A percentile compares a stretch with the other conserved stretches of the same genome.
Conservation (phyloP, 2,113 vertebrate species). For the Vulpes vulpes region DNA sequence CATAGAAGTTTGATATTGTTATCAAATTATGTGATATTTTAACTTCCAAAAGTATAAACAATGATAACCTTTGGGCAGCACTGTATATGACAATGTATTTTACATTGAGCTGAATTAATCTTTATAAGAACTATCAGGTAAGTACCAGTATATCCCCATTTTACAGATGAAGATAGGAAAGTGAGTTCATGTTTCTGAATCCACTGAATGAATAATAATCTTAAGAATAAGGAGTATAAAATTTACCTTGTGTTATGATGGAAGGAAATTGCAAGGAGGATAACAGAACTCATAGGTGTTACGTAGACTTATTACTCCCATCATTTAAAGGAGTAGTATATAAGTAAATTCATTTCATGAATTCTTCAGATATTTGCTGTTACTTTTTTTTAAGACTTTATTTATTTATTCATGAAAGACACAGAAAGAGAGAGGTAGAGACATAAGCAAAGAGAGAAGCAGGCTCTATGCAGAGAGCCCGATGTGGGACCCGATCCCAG, state of each 20-base stretch:
- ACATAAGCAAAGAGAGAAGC: too few relatives aligned
- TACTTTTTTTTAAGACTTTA: not conserved
- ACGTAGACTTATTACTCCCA: constrained; percentile 10
- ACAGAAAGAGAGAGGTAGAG: too few relatives aligned
- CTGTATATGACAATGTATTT: not conserved
- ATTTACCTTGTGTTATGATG: not conserved
- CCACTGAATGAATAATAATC: not conserved
- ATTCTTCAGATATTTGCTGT: not conserved
- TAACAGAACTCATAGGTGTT: constrained; percentile 28
- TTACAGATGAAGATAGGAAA: not conserved
- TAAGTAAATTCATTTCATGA: not conserved
- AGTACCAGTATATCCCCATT: not conserved
- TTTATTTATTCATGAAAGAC: too few relatives aligned
- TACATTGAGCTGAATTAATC: not conserved
- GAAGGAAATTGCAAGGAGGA: not conserved
- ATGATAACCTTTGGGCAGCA: not conserved
- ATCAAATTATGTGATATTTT: not conserved
- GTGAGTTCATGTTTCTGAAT: not conserved
- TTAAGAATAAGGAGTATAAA: not conserved
- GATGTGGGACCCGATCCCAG: too few relatives aligned
- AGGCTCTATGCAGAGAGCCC: too few relatives aligned
- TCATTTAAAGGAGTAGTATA: not conserved
- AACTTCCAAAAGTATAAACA: not conserved
- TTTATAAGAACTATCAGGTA: not conserved
- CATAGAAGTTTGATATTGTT: not conserved